These are phyloP conservation scores for Drosophila birchii DNA, from an alignment of 2,888 invertebrate species.

Conservation along the genomic window DNA sequence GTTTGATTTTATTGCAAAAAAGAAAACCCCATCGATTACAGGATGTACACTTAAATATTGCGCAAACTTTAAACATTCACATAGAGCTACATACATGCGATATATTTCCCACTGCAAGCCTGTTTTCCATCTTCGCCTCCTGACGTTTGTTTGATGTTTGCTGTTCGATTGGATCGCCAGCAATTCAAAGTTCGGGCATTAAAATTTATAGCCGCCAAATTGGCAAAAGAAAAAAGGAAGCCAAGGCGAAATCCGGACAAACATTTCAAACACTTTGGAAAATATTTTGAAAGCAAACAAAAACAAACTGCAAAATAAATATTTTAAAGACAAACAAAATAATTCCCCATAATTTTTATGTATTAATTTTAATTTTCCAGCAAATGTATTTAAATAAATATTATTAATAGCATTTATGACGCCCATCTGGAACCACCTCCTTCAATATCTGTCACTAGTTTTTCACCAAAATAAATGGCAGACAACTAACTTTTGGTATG, in stretches of 20 bases:
- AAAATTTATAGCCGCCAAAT: constrained; percentile 41
- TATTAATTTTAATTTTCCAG: background rate
- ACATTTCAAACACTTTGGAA: constrained; percentile 11
- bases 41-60: constrained; percentile 38
- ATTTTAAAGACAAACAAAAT: background rate
- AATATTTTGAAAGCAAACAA: background rate
- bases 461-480: constrained; percentile 25
- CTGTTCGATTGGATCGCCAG: constrained; percentile 33
- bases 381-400: background rate
- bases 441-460: constrained; percentile 18
- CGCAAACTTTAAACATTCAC: constrained; percentile 22
- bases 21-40: constrained; percentile 19
- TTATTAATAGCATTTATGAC: background rate
- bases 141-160: constrained; percentile 37
- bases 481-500: constrained; percentile 50
- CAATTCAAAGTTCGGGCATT: constrained; percentile 39
- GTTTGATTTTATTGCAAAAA: constrained; percentile 11
- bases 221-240: constrained; percentile 25
- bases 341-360: background rate
- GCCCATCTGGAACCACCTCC: background rate
- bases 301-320: background rate
- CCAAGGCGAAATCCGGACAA: constrained; percentile 3
- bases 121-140: constrained; percentile 40
- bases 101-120: constrained; percentile 13
- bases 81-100: background rate